phyloP scores from a whole-genome alignment of 2,113 vertebrate genomes.

The Capreolus pygargus region DNA sequence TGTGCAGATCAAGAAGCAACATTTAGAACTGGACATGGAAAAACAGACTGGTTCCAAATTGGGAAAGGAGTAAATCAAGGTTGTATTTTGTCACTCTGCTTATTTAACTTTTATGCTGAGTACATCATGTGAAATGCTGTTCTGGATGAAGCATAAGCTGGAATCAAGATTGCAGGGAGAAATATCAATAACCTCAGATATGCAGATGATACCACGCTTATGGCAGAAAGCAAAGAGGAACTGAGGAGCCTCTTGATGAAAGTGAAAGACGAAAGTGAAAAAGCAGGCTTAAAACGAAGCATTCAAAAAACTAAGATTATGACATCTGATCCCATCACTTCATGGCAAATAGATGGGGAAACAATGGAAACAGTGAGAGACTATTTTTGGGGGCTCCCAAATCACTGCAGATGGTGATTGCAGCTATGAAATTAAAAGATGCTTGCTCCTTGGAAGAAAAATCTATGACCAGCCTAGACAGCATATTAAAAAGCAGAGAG shows the following conservation, averaged over 20 bases:
- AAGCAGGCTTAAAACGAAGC: not conserved
- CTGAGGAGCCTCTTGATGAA: not conserved
- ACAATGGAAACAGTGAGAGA: not conserved
- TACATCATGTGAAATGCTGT: not conserved
- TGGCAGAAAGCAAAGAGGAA: not conserved
- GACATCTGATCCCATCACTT: not conserved
- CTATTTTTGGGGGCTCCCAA: not conserved
- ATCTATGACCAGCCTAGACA: not conserved
- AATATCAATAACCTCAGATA: not conserved
- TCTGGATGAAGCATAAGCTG: not conserved
- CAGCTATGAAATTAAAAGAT: not conserved
- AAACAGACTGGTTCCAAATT: not conserved
- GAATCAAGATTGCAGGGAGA: not conserved
- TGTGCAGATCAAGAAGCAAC: not conserved
- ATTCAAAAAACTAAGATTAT: not conserved
- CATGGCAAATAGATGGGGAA: not conserved
- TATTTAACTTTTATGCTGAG: not conserved
- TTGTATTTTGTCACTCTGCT: not conserved
- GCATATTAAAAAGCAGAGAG: not conserved
- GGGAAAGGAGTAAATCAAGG: accelerated
- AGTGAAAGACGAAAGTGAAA: not conserved
- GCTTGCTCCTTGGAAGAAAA: not conserved
- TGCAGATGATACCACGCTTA: not conserved
- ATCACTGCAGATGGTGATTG: not conserved
- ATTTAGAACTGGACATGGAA: not conserved